A percentile compares a stretch with the other conserved stretches of the same genome.
phyloP scores from a whole-genome alignment of 30 jellyfish, hydroid and myxozoan genomes.

The Hydractinia symbiolongicarpus region DNA sequence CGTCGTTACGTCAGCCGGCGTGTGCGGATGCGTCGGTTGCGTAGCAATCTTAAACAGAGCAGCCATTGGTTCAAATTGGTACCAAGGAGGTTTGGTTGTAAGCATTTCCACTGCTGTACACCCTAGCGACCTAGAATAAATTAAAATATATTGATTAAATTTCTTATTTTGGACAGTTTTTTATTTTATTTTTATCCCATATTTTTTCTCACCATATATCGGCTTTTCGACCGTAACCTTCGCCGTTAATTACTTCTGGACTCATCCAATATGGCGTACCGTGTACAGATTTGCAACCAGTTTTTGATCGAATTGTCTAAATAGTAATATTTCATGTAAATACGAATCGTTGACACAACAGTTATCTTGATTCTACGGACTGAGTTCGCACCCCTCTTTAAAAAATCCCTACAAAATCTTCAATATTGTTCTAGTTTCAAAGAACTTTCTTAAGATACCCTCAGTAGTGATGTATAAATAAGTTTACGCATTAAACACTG shows the following conservation, averaged over 20 bases:
- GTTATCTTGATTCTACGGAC: not conserved
- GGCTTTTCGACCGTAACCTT: conserved; percentile 90
- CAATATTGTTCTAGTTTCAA: not conserved
- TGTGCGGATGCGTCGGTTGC: conserved; percentile 76
- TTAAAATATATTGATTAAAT: not conserved
- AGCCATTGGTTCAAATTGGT: conserved; percentile 84
- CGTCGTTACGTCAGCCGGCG: conserved; percentile 21
- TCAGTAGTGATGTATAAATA: too few species aligned
- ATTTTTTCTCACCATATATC: conserved; percentile 66
- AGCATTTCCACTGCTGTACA: conserved; percentile 83
- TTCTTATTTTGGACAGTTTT: not conserved
- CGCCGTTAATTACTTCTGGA: conserved; percentile 91
- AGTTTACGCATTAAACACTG: too few species aligned
- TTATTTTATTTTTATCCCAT: not conserved
- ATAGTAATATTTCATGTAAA: not conserved
- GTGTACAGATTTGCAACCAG: conserved; percentile 87
- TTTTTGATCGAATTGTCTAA: conserved; percentile 72
- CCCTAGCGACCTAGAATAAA: conserved; percentile 57
- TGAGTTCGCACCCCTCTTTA: too few species aligned
- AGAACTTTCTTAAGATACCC: not conserved
- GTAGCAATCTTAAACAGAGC: conserved; percentile 86
- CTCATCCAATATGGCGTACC: conserved; percentile 98
- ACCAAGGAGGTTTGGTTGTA: conserved; percentile 94
- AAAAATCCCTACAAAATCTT: not conserved
- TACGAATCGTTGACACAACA: not conserved